phyloP scores from a whole-genome alignment of 2,888 invertebrate species.

The Strigamia crassipes region DNA sequence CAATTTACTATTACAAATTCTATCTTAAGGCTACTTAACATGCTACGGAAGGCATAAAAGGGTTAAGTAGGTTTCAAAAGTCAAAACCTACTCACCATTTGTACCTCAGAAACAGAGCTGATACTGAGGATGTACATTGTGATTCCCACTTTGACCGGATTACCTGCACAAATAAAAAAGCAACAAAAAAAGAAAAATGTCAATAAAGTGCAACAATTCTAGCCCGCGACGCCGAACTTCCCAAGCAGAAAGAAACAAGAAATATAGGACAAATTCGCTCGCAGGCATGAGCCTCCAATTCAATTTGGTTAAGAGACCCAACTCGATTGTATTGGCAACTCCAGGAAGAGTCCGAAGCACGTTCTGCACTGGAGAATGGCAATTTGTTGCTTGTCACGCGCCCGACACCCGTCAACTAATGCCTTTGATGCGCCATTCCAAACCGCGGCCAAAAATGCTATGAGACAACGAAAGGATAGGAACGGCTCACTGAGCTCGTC shows the following conservation, averaged over 20 bases:
- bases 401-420: not conserved
- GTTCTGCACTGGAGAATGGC: not conserved
- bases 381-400: constrained; percentile 23
- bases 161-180: constrained; percentile 74
- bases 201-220: not conserved
- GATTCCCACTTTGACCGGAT: constrained; percentile 95
- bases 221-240: too few relatives aligned
- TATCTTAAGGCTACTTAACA: constrained; percentile 18
- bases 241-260: not conserved
- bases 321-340: constrained; percentile 31
- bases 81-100: constrained; percentile 73
- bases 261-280: not conserved
- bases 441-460: not conserved
- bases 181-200: not conserved
- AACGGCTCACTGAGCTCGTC: too few relatives aligned
- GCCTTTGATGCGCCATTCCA: not conserved
- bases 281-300: not conserved
- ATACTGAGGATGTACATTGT: constrained; percentile 98
- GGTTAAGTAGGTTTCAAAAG: not conserved
- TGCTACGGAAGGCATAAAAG: constrained; percentile 28
- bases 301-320: constrained; percentile 31
- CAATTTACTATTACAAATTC: not conserved
- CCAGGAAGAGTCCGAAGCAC: not conserved
- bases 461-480: too few relatives aligned
- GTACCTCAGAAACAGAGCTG: constrained; percentile 97